Percentiles rank a stretch among this genome's conserved stretches.
These are phyloP conservation scores for Galaxias olidus DNA, from an alignment of 2,797 vertebrate species.

Conservation along the genomic window DNA sequence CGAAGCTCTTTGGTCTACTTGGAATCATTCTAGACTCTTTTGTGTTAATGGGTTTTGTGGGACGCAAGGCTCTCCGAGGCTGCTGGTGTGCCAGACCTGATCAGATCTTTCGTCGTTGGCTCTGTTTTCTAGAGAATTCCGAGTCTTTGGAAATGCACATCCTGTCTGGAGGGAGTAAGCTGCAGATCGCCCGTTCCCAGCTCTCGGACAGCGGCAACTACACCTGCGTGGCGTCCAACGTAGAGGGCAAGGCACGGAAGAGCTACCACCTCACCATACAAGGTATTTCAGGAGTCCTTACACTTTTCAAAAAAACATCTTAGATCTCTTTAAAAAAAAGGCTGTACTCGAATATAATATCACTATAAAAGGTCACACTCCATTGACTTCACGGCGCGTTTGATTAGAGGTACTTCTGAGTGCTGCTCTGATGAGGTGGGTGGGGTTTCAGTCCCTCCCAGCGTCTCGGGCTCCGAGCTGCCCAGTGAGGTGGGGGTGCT, in stretches of 20 bases:
- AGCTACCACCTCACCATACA: slow-evolving; percentile 86
- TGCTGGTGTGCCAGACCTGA: neutral
- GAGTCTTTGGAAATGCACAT: slow-evolving; percentile 90
- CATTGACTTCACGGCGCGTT: too few species aligned
- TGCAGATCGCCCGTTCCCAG: slow-evolving; percentile 89
- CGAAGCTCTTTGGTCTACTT: neutral
- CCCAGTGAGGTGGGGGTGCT: slow-evolving; percentile 85
- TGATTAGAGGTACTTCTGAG: too few species aligned
- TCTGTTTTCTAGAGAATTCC: slow-evolving; percentile 77
- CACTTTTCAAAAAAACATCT: neutral
- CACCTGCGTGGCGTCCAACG: slow-evolving; percentile 87
- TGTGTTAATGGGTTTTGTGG: too few species aligned
- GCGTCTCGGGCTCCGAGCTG: slow-evolving; percentile 86
- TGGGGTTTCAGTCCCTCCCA: slow-evolving; percentile 84
- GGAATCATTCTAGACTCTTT: too few species aligned
- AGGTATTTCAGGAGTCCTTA: slow-evolving; percentile 69
- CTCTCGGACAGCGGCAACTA: slow-evolving; percentile 86
- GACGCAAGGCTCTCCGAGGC: neutral
- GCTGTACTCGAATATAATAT: too few species aligned
- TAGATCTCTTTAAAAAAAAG: neutral
- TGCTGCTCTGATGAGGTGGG: slow-evolving; percentile 9
- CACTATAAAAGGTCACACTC: too few species aligned
- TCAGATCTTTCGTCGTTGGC: neutral
- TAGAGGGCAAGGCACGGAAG: slow-evolving; percentile 88
- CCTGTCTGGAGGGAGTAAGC: slow-evolving; percentile 89